Conservation (phyloP, 2,888 invertebrate species). For the Drosophila paramelanica region DNA sequence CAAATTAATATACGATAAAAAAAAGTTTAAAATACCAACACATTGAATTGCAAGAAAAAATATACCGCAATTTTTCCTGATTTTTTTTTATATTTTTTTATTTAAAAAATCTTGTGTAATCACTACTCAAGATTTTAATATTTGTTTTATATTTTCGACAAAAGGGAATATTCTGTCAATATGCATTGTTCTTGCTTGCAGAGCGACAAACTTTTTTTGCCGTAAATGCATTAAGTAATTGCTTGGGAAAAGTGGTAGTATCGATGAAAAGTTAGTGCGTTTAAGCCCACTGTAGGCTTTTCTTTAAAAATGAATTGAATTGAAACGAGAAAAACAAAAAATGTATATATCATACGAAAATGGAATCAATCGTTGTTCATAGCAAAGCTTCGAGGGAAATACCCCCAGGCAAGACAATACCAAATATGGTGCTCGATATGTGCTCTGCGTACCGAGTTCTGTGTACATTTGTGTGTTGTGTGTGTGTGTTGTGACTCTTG, state of each 20-base stretch:
- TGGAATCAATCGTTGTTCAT: slow-evolving; percentile 58
- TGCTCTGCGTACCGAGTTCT: slow-evolving; percentile 38
- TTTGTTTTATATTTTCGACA: neutral
- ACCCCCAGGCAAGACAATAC: slow-evolving; percentile 53
- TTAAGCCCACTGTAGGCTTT: slow-evolving; percentile 9
- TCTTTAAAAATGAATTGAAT: slow-evolving; percentile 19
- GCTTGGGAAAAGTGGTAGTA: slow-evolving; percentile 8
- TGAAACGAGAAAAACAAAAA: slow-evolving; percentile 2
- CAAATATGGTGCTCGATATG: slow-evolving; percentile 54
- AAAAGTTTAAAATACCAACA: too few relatives aligned
- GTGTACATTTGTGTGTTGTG: slow-evolving; percentile 1
- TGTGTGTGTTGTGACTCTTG: slow-evolving; percentile 10
- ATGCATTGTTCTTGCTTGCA: neutral
- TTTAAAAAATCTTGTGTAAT: neutral
- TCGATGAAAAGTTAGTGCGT: neutral
- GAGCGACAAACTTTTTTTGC: neutral
- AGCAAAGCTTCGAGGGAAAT: slow-evolving; percentile 44
- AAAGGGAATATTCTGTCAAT: neutral
- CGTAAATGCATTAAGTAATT: slow-evolving; percentile 35
- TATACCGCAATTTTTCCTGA: too few relatives aligned
- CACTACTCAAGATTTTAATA: neutral
- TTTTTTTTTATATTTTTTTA: neutral
- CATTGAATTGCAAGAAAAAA: too few relatives aligned
- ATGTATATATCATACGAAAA: slow-evolving; percentile 33
- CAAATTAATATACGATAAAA: too few relatives aligned